Conservation (phyloP, 1,140 invertebrate genomes). For the Trinorchestia longiramus region DNA sequence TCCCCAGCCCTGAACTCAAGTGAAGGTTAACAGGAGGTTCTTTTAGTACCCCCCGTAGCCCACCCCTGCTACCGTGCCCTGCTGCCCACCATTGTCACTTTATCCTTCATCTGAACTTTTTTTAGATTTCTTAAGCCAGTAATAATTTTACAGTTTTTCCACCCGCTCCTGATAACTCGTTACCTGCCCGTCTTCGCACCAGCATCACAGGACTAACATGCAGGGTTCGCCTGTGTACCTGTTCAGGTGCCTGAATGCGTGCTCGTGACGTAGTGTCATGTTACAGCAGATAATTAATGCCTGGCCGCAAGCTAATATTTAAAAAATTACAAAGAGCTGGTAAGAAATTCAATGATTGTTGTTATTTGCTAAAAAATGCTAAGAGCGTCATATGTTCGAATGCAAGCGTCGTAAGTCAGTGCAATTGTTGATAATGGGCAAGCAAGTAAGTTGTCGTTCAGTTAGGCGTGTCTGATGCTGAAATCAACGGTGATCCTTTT, state of each 20-base stretch:
- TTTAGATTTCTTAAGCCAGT: neutral
- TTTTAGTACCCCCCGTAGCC: no score
- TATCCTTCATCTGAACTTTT: neutral
- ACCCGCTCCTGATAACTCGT: no score
- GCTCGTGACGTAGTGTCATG: neutral
- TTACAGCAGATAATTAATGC: neutral
- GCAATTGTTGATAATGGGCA: neutral
- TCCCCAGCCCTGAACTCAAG: neutral
- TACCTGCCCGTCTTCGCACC: no score
- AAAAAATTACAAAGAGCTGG: neutral
- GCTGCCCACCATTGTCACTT: neutral
- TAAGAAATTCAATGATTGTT: neutral
- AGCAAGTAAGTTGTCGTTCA: neutral
- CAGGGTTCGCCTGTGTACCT: neutral
- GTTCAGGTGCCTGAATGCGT: no score
- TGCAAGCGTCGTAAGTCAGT: neutral
- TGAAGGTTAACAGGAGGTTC: neutral
- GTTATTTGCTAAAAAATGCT: neutral
- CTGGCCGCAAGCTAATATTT: no score
- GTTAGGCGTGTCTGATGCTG: neutral
- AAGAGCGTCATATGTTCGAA: neutral
- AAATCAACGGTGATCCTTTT: neutral
- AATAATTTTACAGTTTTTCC: no score
- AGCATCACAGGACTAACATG: no score
- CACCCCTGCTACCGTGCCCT: neutral